A percentile compares a stretch with the other conserved stretches of the same genome.
phyloP scores from a whole-genome alignment of 2,888 invertebrate species.

The Steinernema scapterisci region DNA sequence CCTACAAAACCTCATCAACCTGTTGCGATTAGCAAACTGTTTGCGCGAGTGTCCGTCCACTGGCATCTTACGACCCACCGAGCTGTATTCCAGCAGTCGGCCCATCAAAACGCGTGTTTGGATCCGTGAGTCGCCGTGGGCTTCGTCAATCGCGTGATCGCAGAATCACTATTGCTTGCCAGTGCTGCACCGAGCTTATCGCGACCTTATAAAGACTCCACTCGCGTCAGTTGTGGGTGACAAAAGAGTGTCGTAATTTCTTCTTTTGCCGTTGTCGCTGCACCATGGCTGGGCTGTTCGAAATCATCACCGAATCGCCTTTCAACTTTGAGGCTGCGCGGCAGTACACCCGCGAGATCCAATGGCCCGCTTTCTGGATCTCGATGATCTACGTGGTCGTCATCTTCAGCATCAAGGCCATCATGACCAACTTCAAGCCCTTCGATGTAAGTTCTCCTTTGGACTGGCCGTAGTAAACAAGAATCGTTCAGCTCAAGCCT shows the following conservation, averaged over 20 bases:
- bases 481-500: conserved; percentile 48
- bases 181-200: conserved; percentile 24
- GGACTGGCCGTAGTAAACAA: neutral
- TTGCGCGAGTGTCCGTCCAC: neutral
- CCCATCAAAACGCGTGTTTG: conserved; percentile 22
- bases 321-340: conserved; percentile 53
- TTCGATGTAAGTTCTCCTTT: conserved; percentile 47
- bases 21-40: neutral
- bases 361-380: conserved; percentile 51
- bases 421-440: conserved; percentile 60
- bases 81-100: neutral
- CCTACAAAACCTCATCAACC: neutral
- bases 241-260: neutral
- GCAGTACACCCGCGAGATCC: conserved; percentile 45
- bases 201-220: conserved; percentile 15
- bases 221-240: neutral
- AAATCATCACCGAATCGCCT: conserved; percentile 44
- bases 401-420: conserved; percentile 60
- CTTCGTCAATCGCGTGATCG: conserved; percentile 21
- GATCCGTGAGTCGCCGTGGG: conserved; percentile 1
- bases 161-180: conserved; percentile 17
- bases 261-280: too few species aligned
- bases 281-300: conserved; percentile 40
- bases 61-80: neutral
- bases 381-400: conserved; percentile 60